Evolutionary conservation across 1,140 invertebrate species (phyloP).

Genomic region (Cydia splendana): DNA sequence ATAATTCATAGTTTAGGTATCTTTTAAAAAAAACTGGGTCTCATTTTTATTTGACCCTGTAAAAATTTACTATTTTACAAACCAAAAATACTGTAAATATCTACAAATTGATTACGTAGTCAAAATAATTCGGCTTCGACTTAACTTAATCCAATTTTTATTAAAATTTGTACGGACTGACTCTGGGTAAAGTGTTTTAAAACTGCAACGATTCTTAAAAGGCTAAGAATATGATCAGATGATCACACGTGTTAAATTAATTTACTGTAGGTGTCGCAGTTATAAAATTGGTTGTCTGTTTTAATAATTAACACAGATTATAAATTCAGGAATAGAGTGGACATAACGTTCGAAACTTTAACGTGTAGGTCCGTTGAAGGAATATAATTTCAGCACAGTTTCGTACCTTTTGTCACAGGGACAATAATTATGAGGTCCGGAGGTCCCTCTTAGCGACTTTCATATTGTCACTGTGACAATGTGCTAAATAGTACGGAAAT

Average conservation of each 20-base stretch:
- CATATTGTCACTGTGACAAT: no score
- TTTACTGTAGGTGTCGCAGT: neutral
- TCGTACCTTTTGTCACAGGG: neutral
- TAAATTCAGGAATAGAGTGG: neutral
- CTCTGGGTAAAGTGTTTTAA: neutral
- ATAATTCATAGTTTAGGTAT: neutral
- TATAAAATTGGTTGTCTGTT: neutral
- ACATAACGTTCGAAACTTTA: neutral
- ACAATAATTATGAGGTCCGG: neutral
- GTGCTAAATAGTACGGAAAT: no score
- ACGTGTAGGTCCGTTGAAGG: no score
- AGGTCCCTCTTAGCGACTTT: no score
- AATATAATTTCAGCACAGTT: no score
- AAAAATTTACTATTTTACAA: no score
- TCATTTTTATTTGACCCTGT: no score
- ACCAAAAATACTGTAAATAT: no score
- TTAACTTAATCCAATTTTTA: no score
- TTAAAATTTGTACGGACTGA: neutral
- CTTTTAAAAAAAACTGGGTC: neutral
- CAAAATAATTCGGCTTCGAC: no score
- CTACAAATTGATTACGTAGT: no score
- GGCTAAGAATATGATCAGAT: neutral
- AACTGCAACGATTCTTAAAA: neutral
- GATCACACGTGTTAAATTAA: no score
- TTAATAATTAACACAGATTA: constrained; percentile 1